Conservation (phyloP, 35 echinoderm and acorn worm genomes). For the Ptychodera flava region DNA sequence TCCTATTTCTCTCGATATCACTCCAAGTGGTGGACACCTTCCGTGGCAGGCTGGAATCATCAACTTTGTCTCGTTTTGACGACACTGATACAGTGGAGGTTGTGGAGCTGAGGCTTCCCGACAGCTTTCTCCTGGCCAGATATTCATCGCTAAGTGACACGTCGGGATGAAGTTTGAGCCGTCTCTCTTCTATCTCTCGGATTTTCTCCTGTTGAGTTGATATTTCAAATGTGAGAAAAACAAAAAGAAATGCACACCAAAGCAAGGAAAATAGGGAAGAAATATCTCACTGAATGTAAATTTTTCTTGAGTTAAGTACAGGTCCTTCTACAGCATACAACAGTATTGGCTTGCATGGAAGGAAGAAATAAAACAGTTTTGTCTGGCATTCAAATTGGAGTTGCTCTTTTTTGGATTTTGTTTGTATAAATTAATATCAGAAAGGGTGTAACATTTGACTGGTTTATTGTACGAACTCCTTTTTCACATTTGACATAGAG, state of each 20-base stretch:
- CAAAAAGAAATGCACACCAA: too few relatives aligned
- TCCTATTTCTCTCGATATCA: conserved; percentile 76
- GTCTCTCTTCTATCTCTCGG: conserved; percentile 52
- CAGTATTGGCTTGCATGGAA: not conserved
- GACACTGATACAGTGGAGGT: not conserved
- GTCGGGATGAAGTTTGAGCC: conserved; percentile 63
- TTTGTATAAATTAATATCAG: too few relatives aligned
- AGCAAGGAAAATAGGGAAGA: not conserved
- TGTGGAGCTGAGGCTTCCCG: too few relatives aligned
- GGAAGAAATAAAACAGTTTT: not conserved
- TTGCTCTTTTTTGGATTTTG: too few relatives aligned
- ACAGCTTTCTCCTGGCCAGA: conserved; percentile 59
- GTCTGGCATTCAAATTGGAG: not conserved
- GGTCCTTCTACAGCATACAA: not conserved
- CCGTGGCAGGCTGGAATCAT: conserved; percentile 14
- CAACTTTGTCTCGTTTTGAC: not conserved
- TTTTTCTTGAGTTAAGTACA: not conserved
- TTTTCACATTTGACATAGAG: too few relatives aligned
- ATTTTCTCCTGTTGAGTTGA: conserved; percentile 81
- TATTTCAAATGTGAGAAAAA: too few relatives aligned
- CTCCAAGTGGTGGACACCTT: conserved; percentile 21
- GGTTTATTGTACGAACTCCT: too few relatives aligned
- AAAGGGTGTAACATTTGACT: too few relatives aligned
- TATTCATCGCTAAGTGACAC: conserved; percentile 90
- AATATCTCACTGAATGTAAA: not conserved